phyloP scores from a whole-genome alignment of 2,888 invertebrate genomes.

The Myopa testacea region DNA sequence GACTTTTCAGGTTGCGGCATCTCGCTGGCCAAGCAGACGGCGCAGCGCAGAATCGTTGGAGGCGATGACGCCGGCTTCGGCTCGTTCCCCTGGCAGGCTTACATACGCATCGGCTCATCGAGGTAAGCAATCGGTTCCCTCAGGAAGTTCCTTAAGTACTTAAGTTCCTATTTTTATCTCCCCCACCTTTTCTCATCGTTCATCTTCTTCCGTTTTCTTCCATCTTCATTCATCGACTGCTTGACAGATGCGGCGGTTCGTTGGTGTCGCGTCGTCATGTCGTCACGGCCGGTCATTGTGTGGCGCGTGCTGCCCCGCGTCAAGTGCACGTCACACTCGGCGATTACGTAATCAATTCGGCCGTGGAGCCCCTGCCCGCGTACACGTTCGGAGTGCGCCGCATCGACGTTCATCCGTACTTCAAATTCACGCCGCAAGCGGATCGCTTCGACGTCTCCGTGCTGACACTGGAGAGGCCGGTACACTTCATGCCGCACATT shows the following conservation, averaged over 20 bases:
- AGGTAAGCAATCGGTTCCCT: constrained; percentile 70
- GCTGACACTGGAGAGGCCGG: constrained; percentile 84
- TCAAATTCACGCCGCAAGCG: constrained; percentile 93
- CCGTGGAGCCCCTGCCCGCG: constrained; percentile 89
- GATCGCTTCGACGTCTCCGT: constrained; percentile 93
- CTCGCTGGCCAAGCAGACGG: constrained; percentile 85
- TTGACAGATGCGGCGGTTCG: constrained; percentile 87
- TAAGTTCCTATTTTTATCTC: neutral
- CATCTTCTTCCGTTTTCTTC: neutral
- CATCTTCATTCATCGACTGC: neutral
- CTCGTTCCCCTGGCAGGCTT: constrained; percentile 95
- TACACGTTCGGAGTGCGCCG: constrained; percentile 92
- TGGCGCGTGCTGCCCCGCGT: constrained; percentile 88
- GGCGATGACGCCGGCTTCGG: constrained; percentile 95
- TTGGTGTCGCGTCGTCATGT: constrained; percentile 91
- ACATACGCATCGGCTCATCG: constrained; percentile 92
- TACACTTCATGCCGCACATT: constrained; percentile 92
- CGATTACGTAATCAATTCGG: constrained; percentile 94
- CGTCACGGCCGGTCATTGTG: constrained; percentile 94
- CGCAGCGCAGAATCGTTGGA: constrained; percentile 90
- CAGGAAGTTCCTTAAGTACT: neutral
- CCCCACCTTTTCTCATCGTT: neutral
- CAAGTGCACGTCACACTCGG: constrained; percentile 89
- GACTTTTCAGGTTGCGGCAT: constrained; percentile 84
- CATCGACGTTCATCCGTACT: constrained; percentile 91